Conservation (phyloP, 2,797 vertebrate genomes). For the Prunella strophiata region DNA sequence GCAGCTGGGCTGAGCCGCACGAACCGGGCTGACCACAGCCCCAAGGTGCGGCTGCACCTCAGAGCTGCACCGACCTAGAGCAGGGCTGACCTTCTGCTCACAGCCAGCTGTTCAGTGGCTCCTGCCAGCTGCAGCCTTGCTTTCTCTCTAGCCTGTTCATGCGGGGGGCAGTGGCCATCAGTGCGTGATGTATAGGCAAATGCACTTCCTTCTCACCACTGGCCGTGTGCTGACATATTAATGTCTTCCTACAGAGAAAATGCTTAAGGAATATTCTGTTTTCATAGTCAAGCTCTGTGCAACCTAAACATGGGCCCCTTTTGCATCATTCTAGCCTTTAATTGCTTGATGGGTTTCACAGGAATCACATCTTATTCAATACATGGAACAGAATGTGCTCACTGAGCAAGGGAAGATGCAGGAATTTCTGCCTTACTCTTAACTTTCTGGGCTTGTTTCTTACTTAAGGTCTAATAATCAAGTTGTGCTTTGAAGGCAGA, state of each 20-base stretch:
- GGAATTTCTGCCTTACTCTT: not conserved
- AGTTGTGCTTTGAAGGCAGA: not conserved
- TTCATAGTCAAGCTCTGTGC: not conserved
- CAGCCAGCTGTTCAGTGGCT: not conserved
- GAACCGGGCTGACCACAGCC: not conserved
- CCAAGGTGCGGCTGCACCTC: not conserved
- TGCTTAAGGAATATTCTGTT: not conserved
- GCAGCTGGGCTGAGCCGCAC: not conserved
- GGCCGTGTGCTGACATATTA: not conserved
- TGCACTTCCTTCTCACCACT: not conserved
- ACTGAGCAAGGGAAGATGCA: not conserved
- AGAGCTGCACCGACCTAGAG: not conserved
- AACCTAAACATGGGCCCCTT: not conserved
- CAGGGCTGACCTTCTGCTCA: not conserved
- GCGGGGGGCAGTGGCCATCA: not conserved
- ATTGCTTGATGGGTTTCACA: conserved; percentile 55
- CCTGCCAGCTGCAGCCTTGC: not conserved
- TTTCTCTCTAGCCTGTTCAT: not conserved
- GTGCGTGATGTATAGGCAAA: not conserved
- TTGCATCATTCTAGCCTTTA: conserved; percentile 1
- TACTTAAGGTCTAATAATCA: not conserved
- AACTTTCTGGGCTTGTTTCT: not conserved
- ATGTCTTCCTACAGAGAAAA: not conserved
- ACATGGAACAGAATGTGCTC: not conserved
- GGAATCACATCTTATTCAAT: not conserved